These are phyloP conservation scores for Parapristionchus giblindavisi DNA, from an alignment of 2,888 invertebrate species.

Conservation along the genomic window DNA sequence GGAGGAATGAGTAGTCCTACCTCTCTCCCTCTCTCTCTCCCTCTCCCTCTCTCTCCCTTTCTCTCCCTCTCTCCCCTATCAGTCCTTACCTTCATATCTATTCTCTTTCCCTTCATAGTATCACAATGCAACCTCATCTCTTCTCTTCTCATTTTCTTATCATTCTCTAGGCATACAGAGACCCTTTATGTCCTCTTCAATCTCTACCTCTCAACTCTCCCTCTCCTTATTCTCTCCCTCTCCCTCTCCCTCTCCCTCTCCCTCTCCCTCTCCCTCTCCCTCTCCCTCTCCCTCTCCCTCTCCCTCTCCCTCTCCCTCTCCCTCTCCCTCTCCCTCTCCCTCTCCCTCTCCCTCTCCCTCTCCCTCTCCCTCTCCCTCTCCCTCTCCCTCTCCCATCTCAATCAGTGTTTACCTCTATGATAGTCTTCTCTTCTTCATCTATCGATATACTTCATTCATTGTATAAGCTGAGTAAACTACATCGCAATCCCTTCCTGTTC, in stretches of 20 bases:
- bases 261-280: conserved; percentile 9
- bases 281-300: neutral
- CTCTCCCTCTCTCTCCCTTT: neutral
- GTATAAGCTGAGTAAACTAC: too few species aligned
- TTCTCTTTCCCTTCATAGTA: neutral
- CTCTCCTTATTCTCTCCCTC: neutral
- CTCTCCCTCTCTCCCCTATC: conserved; percentile 4
- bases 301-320: neutral
- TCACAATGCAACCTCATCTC: neutral
- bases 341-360: conserved; percentile 37
- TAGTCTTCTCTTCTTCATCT: conserved; percentile 25
- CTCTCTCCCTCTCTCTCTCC: neutral
- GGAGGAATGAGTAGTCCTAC: neutral
- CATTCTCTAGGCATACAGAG: neutral
- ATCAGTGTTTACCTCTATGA: neutral
- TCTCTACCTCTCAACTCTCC: neutral
- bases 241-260: conserved; percentile 4
- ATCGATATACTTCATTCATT: conserved; percentile 7
- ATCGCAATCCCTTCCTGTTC: too few species aligned
- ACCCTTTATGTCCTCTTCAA: neutral
- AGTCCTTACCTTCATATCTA: neutral
- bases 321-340: conserved; percentile 3
- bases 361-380: conserved; percentile 21
- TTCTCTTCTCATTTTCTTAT: neutral
- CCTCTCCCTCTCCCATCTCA: conserved; percentile 23